Evolutionary conservation across 2,113 vertebrate genomes (phyloP).

Genomic region (Siphamia tubifer): DNA sequence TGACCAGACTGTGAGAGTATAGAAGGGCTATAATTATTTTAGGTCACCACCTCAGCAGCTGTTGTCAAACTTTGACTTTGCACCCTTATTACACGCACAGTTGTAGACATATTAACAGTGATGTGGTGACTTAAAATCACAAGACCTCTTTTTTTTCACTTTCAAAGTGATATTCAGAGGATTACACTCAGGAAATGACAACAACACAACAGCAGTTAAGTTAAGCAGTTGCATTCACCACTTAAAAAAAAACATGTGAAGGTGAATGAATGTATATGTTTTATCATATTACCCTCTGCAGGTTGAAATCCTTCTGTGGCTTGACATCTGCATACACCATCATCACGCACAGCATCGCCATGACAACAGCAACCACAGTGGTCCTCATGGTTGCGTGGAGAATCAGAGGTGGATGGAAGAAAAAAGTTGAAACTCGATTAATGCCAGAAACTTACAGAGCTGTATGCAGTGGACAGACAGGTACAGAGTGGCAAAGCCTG

Average conservation of each 20-base stretch:
- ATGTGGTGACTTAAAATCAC: too few species aligned
- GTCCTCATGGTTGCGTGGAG: constrained; percentile 69
- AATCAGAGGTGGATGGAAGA: neutral
- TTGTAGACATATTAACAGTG: neutral
- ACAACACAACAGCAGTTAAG: neutral
- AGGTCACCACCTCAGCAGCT: neutral
- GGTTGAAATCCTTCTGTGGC: constrained; percentile 77
- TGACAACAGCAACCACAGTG: constrained; percentile 43
- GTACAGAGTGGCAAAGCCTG: constrained; percentile 46
- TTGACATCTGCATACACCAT: constrained; percentile 57
- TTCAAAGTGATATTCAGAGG: neutral
- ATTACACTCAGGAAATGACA: neutral
- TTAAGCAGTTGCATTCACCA: neutral
- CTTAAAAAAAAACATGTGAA: neutral
- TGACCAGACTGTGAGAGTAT: neutral
- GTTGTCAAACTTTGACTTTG: neutral
- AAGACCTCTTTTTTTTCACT: neutral
- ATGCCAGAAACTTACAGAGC: constrained; percentile 9
- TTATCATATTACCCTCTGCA: constrained; percentile 70
- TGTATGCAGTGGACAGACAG: constrained; percentile 10
- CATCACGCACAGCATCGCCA: constrained; percentile 55
- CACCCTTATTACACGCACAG: neutral
- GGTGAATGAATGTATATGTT: neutral
- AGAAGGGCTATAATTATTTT: too few species aligned
- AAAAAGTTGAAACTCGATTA: constrained; percentile 3